Base-by-base conservation (phyloP, 2,797 vertebrate genomes). In the Capromys pilorides region DNA sequence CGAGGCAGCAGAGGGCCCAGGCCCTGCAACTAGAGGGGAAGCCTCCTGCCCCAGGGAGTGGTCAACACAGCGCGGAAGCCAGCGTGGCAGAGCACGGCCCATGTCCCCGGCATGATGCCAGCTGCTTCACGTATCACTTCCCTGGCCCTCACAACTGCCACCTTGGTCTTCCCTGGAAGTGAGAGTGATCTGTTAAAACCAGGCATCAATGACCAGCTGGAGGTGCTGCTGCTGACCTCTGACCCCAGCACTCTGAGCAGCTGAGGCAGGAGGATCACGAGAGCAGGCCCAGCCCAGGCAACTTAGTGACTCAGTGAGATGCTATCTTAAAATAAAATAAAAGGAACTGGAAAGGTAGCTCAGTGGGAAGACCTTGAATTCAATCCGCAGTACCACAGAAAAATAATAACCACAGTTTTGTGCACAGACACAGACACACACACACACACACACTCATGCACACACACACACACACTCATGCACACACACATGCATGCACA, bases 41-140 rank as follows among this genome's bases (percentile, higher is more conserved):
- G 61, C n/a, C 12, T n/a, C 13, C 41, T 54, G 18, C 11, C 0
- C 36, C 21, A 3, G 10, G 49, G 26, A 21, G 36, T 24, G 54
- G 54, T 57, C 54, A 57, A 19, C 54, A 49, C 10, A 3, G 31
- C 41, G 19, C 7, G 9, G 41, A 73, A 77, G n/a, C 26, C n/a
- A 66, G 71, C 16, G 8, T 16, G 41, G 21, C 18, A 21, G 28
- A 26, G 67, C 1, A 1, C 7, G 0, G 71, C n/a, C 62, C 1
- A 33, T 0, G 12, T 5, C 22, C n/a, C n/a, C 24, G 49, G 11
- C 49, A 2, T 16, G 3, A 36, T 1, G 16, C 18, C 1, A 2
- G 31, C 21, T 12, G 1, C 80, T 49, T 19, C 9, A n/a, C 11
- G 0, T 2, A 21, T 2, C 1, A 12, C 69, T 80, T 78, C 8